Conservation (phyloP, 2,797 vertebrate genomes). For the Anas bahamensis region DNA sequence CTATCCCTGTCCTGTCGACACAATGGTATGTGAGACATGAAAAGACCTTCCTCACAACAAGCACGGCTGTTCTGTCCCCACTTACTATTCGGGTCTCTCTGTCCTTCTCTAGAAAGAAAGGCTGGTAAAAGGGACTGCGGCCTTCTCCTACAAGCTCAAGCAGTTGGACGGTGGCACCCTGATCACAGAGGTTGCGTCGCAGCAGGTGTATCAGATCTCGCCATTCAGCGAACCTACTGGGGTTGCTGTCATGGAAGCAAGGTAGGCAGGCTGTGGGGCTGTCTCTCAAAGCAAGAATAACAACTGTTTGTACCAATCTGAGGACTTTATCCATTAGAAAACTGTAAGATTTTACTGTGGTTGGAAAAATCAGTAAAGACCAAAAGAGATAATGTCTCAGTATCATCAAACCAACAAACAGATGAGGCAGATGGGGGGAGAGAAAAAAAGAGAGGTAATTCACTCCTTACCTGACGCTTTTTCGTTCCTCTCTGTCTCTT, state of each 20-base stretch:
- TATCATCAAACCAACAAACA: neutral
- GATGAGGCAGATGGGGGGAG: neutral
- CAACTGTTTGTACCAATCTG: neutral
- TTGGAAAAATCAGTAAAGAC: neutral
- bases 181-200: constrained; percentile 78
- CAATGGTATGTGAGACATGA: constrained; percentile 72
- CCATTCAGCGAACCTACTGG: constrained; percentile 84
- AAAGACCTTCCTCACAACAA: neutral
- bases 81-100: neutral
- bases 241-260: constrained; percentile 64
- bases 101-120: constrained; percentile 77
- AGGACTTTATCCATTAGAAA: neutral
- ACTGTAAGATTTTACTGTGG: neutral
- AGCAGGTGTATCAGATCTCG: constrained; percentile 83
- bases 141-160: constrained; percentile 83
- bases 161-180: constrained; percentile 74
- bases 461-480: neutral
- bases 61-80: neutral
- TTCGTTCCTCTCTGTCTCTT: neutral
- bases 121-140: constrained; percentile 77
- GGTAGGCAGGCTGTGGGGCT: constrained; percentile 30
- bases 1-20: constrained; percentile 69
- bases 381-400: neutral
- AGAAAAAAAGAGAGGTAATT: neutral
- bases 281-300: neutral